Conservation (phyloP, 2,888 invertebrate genomes). For the Gastrophysa polygoni region DNA sequence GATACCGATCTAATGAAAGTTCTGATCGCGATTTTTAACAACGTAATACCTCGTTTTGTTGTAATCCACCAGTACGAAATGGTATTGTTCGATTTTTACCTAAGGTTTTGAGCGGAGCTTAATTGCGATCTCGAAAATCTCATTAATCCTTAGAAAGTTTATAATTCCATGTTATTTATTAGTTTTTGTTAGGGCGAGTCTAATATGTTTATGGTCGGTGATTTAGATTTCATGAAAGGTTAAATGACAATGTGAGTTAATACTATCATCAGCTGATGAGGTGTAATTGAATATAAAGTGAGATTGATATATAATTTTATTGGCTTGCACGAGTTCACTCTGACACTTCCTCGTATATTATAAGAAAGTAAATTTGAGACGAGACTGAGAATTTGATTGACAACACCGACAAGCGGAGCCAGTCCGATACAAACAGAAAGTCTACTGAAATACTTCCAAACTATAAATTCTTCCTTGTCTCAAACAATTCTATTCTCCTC, state of each 20-base stretch:
- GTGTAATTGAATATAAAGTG: background rate
- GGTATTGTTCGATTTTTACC: conserved; percentile 13
- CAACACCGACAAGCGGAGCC: no score
- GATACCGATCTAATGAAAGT: conserved; percentile 24
- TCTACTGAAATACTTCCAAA: no score
- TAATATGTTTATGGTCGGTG: background rate
- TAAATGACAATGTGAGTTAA: background rate
- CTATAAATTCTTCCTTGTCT: no score
- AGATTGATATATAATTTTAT: background rate
- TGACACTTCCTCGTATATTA: no score
- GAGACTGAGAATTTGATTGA: no score
- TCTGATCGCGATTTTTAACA: conserved; percentile 14
- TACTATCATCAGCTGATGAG: background rate
- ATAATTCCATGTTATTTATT: conserved; percentile 10
- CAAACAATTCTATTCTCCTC: no score
- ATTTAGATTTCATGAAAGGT: conserved; percentile 1
- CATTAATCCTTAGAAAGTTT: conserved; percentile 12
- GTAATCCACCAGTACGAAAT: background rate
- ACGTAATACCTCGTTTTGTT: conserved; percentile 12
- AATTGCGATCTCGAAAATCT: background rate
- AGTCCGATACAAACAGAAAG: no score
- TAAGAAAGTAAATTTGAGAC: no score
- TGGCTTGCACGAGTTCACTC: no score
- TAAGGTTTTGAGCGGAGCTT: background rate
- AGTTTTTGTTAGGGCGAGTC: background rate